A percentile compares a stretch with the other conserved stretches of the same genome.
phyloP scores from a whole-genome alignment of 35 echinoderm and acorn worm genomes.

The Patiria miniata region DNA sequence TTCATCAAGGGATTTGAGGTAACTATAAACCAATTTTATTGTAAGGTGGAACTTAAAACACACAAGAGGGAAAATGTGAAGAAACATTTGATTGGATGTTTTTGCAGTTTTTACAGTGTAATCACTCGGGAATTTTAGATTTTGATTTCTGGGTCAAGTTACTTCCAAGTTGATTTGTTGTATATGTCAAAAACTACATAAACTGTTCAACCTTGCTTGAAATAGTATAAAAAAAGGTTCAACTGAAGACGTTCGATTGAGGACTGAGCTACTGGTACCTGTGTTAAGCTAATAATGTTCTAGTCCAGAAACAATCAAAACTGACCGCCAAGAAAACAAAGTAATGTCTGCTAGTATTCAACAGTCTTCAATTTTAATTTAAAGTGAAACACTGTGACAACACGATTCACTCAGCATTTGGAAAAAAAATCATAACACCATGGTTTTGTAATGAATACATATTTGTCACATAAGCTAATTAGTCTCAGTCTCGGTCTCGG shows the following conservation, averaged over 20 bases:
- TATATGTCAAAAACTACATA: not conserved
- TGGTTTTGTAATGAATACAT: too few relatives aligned
- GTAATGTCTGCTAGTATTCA: not conserved
- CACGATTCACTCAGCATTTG: not conserved
- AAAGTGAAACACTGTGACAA: not conserved
- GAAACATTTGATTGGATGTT: too few relatives aligned
- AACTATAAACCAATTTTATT: too few relatives aligned
- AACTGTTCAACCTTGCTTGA: not conserved
- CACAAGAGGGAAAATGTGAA: too few relatives aligned
- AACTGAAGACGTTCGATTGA: not conserved
- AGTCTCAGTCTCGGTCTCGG: not conserved
- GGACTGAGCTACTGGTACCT: not conserved
- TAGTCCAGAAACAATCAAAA: not conserved
- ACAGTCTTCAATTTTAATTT: not conserved
- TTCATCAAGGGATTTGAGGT: not conserved
- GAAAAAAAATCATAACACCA: not conserved
- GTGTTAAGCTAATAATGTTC: not conserved
- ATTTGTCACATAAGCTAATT: not conserved
- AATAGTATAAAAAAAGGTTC: not conserved
- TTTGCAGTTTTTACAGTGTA: too few relatives aligned
- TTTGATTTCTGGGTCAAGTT: too few relatives aligned
- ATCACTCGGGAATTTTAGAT: too few relatives aligned
- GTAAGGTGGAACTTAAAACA: too few relatives aligned
- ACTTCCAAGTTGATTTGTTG: not conserved
- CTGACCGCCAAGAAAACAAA: not conserved